phyloP scores from a whole-genome alignment of 1,140 invertebrate species.

The Caerostris darwini region DNA sequence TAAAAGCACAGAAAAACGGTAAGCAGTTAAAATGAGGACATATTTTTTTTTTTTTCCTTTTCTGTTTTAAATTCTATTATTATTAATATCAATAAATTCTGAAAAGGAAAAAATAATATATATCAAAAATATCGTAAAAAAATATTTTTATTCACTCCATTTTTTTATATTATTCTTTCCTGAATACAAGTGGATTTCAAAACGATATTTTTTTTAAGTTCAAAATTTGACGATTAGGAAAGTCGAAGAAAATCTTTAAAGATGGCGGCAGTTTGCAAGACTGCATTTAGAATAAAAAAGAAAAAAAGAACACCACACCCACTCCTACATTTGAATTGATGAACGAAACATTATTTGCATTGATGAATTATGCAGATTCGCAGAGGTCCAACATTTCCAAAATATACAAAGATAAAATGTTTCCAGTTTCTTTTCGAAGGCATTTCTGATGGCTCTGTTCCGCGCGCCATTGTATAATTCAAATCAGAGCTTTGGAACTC shows the following conservation, averaged over 20 bases:
- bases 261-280: background rate
- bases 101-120: no score
- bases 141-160: no score
- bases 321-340: conserved; percentile 50
- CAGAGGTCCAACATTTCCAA: background rate
- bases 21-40: no score
- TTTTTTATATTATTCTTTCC: no score
- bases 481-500: conserved; percentile 30
- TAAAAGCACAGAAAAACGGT: no score
- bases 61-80: no score
- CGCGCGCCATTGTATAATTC: conserved; percentile 53
- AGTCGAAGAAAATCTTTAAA: background rate
- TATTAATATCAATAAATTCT: no score
- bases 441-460: conserved; percentile 55
- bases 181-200: no score
- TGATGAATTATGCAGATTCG: conserved; percentile 61
- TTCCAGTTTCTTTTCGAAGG: conserved; percentile 11
- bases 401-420: conserved; percentile 26
- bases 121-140: no score
- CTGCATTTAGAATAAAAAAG: background rate
- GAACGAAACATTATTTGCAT: conserved; percentile 56
- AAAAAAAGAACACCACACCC: conserved; percentile 44
- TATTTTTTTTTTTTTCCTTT: no score
- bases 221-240: background rate
- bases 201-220: background rate